Conservation (phyloP, 2,888 invertebrate species). For the Cryptophagus acutangulus region DNA sequence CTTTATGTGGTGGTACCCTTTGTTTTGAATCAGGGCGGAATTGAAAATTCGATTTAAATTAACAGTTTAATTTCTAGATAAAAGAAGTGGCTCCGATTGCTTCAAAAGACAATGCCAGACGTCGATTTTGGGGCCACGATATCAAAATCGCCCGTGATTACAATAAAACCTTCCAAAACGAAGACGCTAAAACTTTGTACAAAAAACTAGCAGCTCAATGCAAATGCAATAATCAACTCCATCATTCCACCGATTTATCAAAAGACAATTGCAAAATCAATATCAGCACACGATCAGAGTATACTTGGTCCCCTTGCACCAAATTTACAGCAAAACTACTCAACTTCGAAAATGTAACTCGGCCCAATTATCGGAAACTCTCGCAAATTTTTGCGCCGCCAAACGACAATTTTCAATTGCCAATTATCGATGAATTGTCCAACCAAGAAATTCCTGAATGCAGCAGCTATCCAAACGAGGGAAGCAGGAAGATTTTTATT, state of each 20-base stretch:
- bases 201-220: slow-evolving; percentile 40
- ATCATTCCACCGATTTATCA: slow-evolving; percentile 33
- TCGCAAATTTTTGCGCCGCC: no score
- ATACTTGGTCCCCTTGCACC: slow-evolving; percentile 38
- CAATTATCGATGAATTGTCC: no score
- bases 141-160: slow-evolving; percentile 57
- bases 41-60: no score
- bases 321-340: no score
- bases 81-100: slow-evolving; percentile 60
- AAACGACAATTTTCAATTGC: no score
- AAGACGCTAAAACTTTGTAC: slow-evolving; percentile 38
- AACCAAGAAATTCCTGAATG: no score
- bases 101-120: slow-evolving; percentile 44
- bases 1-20: no score
- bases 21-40: no score
- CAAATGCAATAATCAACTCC: slow-evolving; percentile 29
- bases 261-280: slow-evolving; percentile 24
- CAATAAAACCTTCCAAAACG: slow-evolving; percentile 46
- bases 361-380: no score
- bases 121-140: slow-evolving; percentile 60
- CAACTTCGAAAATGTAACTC: no score
- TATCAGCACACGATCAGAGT: slow-evolving; percentile 23
- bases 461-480: no score
- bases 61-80: slow-evolving; percentile 42
- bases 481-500: no score